Conservation (phyloP, 1,140 invertebrate species). For the Drosophila littoralis region DNA sequence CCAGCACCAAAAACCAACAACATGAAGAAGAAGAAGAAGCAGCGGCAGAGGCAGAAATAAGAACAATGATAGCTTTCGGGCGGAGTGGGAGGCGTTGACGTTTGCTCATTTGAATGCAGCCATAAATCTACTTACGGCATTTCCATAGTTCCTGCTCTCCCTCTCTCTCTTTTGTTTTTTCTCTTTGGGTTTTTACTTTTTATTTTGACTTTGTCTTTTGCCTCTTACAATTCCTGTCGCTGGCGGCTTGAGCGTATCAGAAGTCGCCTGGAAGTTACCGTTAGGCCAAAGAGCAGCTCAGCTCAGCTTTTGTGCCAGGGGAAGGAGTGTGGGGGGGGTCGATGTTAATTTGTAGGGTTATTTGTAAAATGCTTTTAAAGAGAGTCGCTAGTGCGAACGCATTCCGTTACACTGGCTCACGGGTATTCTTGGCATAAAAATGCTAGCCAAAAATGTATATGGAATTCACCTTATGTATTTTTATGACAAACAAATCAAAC, state of each 20-base stretch:
- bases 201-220: conserved; percentile 60
- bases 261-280: conserved; percentile 40
- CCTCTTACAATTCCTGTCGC: conserved; percentile 48
- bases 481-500: no score
- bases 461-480: not conserved
- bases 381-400: not conserved
- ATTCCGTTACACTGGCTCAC: conserved; percentile 25
- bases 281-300: conserved; percentile 32
- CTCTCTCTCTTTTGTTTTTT: conserved; percentile 1
- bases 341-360: not conserved
- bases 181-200: conserved; percentile 35
- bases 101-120: conserved; percentile 61
- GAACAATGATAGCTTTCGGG: conserved; percentile 10
- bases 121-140: conserved; percentile 81
- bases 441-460: conserved; percentile 8
- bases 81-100: conserved; percentile 3
- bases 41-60: not conserved
- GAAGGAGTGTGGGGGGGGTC: not conserved
- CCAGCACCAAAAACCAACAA: conserved; percentile 8
- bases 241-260: no score
- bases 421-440: conserved; percentile 11
- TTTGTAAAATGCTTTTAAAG: conserved; percentile 14
- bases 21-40: conserved; percentile 12
- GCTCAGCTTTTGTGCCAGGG: conserved; percentile 9
- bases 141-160: conserved; percentile 54